Percentiles rank a stretch among this genome's conserved stretches.
Conservation (phyloP, 1,140 invertebrate species). For the Phortica variegata region DNA sequence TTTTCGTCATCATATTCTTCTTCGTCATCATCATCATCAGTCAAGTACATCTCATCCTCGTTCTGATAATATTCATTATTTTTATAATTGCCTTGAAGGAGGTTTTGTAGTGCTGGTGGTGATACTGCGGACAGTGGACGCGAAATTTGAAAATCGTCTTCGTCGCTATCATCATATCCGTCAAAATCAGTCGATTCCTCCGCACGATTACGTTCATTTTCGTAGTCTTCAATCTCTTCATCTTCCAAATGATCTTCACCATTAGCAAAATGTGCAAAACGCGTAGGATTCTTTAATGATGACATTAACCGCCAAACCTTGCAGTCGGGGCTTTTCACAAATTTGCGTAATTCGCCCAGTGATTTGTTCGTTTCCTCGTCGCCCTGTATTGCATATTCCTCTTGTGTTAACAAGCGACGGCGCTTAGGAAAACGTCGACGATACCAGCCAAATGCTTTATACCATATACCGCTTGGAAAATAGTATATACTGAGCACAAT, state of each 20-base stretch:
- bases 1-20: no score
- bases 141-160: slow-evolving; percentile 21
- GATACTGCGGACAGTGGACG: not conserved
- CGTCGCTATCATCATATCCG: slow-evolving; percentile 14
- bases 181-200: slow-evolving; percentile 32
- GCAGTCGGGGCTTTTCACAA: slow-evolving; percentile 86
- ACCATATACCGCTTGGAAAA: slow-evolving; percentile 62
- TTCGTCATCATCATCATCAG: not conserved
- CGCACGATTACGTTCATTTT: no score
- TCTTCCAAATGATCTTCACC: slow-evolving; percentile 78
- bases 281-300: slow-evolving; percentile 52
- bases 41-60: not conserved
- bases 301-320: slow-evolving; percentile 74
- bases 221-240: slow-evolving; percentile 75
- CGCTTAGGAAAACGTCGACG: slow-evolving; percentile 58
- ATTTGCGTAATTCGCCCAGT: slow-evolving; percentile 73
- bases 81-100: not conserved
- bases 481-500: slow-evolving; percentile 65
- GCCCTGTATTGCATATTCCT: slow-evolving; percentile 82
- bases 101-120: not conserved
- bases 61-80: no score
- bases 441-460: slow-evolving; percentile 49
- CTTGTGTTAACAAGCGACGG: slow-evolving; percentile 71
- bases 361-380: slow-evolving; percentile 77
- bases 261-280: slow-evolving; percentile 85